phyloP scores from a whole-genome alignment of 2,888 invertebrate species.

The Nasonovia ribisnigri region DNA sequence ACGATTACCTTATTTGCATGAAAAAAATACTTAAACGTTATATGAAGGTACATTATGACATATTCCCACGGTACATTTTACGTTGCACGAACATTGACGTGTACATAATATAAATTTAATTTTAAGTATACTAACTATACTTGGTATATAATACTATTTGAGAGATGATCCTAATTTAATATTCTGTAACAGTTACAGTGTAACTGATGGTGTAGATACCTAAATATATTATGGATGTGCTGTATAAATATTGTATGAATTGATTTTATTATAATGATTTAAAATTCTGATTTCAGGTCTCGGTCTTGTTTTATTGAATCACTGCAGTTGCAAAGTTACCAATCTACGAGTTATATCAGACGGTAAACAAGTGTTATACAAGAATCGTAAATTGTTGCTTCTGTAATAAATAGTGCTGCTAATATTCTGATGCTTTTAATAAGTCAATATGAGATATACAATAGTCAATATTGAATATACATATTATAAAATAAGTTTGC shows the following conservation, averaged over 20 bases:
- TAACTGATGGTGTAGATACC: not conserved
- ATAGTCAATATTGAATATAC: not conserved
- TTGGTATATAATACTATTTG: not conserved
- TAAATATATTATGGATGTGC: not conserved
- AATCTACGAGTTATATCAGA: constrained; percentile 5
- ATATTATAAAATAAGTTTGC: not conserved
- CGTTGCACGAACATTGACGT: constrained; percentile 38
- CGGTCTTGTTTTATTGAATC: constrained; percentile 14
- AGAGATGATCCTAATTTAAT: not conserved
- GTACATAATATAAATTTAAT: constrained; percentile 20
- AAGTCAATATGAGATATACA: not conserved
- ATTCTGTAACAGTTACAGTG: no score
- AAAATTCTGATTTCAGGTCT: constrained; percentile 13
- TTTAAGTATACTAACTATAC: constrained; percentile 20
- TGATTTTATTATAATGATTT: not conserved
- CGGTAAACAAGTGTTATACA: constrained; percentile 24
- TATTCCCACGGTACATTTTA: constrained; percentile 55
- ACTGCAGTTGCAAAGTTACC: not conserved
- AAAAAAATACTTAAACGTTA: constrained; percentile 11
- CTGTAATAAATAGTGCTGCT: not conserved
- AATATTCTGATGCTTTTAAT: not conserved
- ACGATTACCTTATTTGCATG: constrained; percentile 28
- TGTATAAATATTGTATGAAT: not conserved
- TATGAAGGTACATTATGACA: not conserved
- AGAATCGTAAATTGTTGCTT: constrained; percentile 6